phyloP scores from a whole-genome alignment of 2,113 vertebrate species.

The Bubo bubo region DNA sequence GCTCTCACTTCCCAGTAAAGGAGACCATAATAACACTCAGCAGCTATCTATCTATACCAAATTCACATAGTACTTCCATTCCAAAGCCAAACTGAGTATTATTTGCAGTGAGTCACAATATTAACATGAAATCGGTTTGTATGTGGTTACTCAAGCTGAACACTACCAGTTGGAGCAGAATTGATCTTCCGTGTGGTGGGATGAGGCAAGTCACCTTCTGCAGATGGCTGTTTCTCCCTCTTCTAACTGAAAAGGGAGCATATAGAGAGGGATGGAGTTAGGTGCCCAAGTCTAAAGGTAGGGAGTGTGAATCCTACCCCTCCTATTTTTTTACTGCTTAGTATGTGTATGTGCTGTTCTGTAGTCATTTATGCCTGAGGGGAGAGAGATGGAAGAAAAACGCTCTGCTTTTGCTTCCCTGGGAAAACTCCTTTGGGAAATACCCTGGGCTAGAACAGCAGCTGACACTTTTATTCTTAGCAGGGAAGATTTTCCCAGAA shows the following conservation, averaged over 20 bases:
- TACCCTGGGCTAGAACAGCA: neutral
- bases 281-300: neutral
- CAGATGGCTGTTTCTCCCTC: neutral
- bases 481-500: neutral
- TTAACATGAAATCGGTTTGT: neutral
- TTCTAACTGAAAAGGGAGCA: accelerated
- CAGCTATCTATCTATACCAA: neutral
- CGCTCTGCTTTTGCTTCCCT: neutral
- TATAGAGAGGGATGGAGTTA: neutral
- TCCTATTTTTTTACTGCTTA: neutral
- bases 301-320: neutral
- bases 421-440: neutral
- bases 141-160: neutral
- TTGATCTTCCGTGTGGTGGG: neutral
- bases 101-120: neutral
- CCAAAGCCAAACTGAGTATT: neutral
- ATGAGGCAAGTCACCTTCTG: neutral
- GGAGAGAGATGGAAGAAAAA: neutral
- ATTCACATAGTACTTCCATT: neutral
- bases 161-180: accelerated
- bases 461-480: neutral
- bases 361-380: neutral
- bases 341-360: neutral
- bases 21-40: neutral
- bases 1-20: neutral